Percentiles rank a stretch among this genome's conserved stretches.
These are phyloP conservation scores for Heteractis magnifica DNA, from an alignment of 92 coral and sea anemone genomes.

Conservation along the genomic window DNA sequence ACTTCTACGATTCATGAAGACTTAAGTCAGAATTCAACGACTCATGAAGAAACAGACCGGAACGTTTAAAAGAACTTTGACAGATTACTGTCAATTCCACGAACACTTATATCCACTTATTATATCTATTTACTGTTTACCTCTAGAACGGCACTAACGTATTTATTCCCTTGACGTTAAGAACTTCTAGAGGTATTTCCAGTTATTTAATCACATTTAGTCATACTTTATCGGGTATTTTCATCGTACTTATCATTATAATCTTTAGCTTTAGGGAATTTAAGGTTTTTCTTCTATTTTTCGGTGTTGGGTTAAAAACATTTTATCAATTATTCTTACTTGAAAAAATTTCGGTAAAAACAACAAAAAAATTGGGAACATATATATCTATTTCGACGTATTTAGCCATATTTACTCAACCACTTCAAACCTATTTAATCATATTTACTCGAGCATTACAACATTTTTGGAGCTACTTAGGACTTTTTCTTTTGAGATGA, in stretches of 20 bases:
- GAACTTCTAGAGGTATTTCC: neutral
- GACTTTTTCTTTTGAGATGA: neutral
- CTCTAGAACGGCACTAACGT: neutral
- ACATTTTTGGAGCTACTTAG: neutral
- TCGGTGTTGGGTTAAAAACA: neutral
- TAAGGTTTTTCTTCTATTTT: no score
- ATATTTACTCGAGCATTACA: neutral
- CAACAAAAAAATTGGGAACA: neutral
- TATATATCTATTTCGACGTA: no score
- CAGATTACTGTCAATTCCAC: neutral
- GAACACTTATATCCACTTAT: neutral
- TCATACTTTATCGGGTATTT: no score
- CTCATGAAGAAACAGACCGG: neutral
- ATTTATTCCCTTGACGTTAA: neutral
- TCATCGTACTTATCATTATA: no score
- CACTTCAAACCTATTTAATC: no score
- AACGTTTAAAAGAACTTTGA: neutral
- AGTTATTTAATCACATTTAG: no score
- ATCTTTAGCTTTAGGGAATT: neutral
- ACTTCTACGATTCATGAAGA: neutral
- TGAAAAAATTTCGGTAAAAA: no score
- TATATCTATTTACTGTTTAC: neutral
- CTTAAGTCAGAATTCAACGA: neutral
- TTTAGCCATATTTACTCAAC: neutral
- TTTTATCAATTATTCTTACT: no score